These are phyloP conservation scores for Pycnomerus fuliginosus DNA, from an alignment of 2,888 invertebrate genomes.

Conservation along the genomic window DNA sequence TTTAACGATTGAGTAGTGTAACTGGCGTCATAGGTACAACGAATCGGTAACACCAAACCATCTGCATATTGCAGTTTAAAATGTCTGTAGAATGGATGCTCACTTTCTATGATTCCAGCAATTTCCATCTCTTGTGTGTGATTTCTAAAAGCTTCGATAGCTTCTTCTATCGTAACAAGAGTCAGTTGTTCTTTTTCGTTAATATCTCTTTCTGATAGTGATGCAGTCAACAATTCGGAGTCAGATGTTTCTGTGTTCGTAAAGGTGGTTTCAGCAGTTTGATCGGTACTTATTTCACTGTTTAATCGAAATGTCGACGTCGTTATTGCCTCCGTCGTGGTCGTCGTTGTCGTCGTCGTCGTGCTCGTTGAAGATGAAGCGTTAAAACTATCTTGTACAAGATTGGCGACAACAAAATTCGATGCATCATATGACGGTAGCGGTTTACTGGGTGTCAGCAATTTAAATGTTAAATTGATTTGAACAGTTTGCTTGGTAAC, in stretches of 20 bases:
- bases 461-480: background rate
- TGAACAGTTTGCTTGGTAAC: conserved; percentile 2
- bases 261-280: background rate
- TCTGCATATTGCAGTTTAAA: conserved; percentile 6
- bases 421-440: background rate
- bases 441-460: background rate
- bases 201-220: background rate
- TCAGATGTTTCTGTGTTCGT: background rate
- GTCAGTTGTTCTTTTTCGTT: background rate
- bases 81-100: conserved; percentile 9
- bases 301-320: background rate
- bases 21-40: conserved; percentile 10
- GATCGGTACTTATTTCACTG: background rate
- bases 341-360: background rate
- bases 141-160: conserved; percentile 6
- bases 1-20: conserved; percentile 1
- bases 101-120: conserved; percentile 5
- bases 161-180: conserved; percentile 4
- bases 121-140: conserved; percentile 7
- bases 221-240: background rate
- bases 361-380: background rate
- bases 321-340: background rate
- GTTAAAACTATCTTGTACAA: background rate
- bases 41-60: conserved; percentile 3
- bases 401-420: too few species aligned